Evolutionary conservation across 2,113 vertebrate species (phyloP).

Genomic region (Pseudolaguvia tuberculata): DNA sequence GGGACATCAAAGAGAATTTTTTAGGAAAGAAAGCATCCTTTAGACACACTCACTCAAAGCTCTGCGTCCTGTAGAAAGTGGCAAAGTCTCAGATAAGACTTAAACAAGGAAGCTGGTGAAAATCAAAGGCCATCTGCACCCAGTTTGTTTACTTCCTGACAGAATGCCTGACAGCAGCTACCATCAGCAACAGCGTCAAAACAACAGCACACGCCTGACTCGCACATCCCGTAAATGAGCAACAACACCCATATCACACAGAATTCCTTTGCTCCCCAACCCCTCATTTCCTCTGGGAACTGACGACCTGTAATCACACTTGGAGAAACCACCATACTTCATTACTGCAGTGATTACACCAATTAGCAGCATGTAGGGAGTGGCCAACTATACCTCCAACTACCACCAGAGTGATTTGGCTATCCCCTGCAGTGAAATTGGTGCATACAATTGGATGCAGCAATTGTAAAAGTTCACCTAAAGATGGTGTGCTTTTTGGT

Average conservation of each 20-base stretch:
- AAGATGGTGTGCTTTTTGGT: too few relatives aligned
- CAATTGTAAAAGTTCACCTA: not conserved
- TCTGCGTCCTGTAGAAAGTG: slow-evolving; percentile 41
- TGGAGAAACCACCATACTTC: slow-evolving; percentile 49
- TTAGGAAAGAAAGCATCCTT: not conserved
- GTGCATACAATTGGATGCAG: slow-evolving; percentile 16
- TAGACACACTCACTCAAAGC: not conserved
- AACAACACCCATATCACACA: slow-evolving; percentile 54
- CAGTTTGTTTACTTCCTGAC: slow-evolving; percentile 68
- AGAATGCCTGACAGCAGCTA: slow-evolving; percentile 65
- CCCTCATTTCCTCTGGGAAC: slow-evolving; percentile 52
- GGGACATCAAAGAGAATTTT: not conserved
- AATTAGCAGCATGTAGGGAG: slow-evolving; percentile 55
- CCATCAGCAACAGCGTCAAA: slow-evolving; percentile 65
- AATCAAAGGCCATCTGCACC: slow-evolving; percentile 42
- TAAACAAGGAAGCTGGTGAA: slow-evolving; percentile 45
- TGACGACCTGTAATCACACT: slow-evolving; percentile 53
- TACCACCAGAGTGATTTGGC: slow-evolving; percentile 36
- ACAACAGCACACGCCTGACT: slow-evolving; percentile 65
- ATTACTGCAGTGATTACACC: slow-evolving; percentile 56
- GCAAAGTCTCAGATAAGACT: slow-evolving; percentile 41
- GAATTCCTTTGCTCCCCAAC: slow-evolving; percentile 50
- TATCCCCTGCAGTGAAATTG: slow-evolving; percentile 24
- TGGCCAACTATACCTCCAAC: slow-evolving; percentile 45
- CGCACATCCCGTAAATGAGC: slow-evolving; percentile 68